These are phyloP conservation scores for Psittacula cyanocephala DNA, from an alignment of 2,113 vertebrate species.

Conservation along the genomic window DNA sequence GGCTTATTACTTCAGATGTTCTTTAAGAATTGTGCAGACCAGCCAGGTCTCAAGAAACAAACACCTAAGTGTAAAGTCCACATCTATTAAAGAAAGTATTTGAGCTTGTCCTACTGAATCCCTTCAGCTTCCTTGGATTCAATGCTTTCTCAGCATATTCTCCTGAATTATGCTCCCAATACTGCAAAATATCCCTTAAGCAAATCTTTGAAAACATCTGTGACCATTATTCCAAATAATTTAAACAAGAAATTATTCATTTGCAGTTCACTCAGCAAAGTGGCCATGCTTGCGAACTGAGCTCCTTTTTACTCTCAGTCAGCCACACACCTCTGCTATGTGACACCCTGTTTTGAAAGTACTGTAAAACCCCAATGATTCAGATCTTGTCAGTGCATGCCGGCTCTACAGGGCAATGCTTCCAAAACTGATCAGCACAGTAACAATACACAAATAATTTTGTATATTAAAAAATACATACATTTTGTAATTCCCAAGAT, in stretches of 20 bases:
- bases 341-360: not conserved
- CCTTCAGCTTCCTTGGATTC: not conserved
- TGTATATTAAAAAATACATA: not conserved
- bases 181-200: not conserved
- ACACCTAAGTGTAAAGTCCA: not conserved
- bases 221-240: not conserved
- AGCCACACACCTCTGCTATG: not conserved
- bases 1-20: not conserved
- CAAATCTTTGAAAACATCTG: constrained; percentile 1
- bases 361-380: not conserved
- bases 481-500: not conserved
- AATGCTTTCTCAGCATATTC: not conserved
- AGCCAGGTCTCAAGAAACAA: not conserved
- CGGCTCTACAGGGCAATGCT: not conserved
- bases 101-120: not conserved
- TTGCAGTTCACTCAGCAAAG: not conserved
- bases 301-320: not conserved
- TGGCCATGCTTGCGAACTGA: not conserved
- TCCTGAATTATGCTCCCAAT: not conserved
- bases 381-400: not conserved
- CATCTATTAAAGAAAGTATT: not conserved
- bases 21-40: not conserved
- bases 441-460: not conserved
- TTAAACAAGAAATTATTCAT: not conserved
- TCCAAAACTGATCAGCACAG: not conserved